A percentile compares a stretch with the other conserved stretches of the same genome.
Evolutionary conservation across 2,113 vertebrate species (phyloP).

Genomic region (Neodon shergylaensis): DNA sequence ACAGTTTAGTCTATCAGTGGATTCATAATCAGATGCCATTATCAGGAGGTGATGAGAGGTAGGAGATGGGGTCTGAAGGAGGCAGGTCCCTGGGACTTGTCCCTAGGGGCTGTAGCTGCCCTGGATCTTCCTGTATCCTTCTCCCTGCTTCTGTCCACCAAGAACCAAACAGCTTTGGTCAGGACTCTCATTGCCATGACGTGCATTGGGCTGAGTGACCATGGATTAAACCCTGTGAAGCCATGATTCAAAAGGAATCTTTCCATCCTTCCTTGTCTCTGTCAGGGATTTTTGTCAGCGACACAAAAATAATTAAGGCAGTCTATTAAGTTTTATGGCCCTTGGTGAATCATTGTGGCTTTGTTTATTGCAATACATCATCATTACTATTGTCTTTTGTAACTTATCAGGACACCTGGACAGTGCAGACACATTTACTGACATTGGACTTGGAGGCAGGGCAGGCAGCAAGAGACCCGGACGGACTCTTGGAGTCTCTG

Average conservation of each 20-base stretch:
- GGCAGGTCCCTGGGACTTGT: neutral
- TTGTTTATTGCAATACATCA: neutral
- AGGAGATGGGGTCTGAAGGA: neutral
- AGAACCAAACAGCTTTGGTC: too few species aligned
- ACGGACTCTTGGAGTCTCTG: neutral
- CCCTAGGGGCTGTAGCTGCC: neutral
- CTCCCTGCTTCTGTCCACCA: neutral
- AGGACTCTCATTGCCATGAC: too few species aligned
- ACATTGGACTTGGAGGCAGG: neutral
- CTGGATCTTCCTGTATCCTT: neutral
- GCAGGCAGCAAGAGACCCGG: accelerated
- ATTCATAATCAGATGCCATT: neutral
- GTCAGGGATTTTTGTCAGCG: neutral
- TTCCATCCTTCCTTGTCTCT: neutral
- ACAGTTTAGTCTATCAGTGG: neutral
- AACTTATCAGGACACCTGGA: neutral
- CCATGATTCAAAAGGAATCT: neutral
- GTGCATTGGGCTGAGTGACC: too few species aligned
- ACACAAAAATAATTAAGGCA: neutral
- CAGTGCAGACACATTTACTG: neutral
- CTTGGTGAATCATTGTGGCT: neutral
- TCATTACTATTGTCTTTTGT: neutral
- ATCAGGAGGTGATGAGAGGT: too few species aligned
- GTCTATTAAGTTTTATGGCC: neutral
- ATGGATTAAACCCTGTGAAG: too few species aligned